Base-by-base conservation (phyloP, 1,140 invertebrate species). In the Heliconius eleuchia region DNA sequence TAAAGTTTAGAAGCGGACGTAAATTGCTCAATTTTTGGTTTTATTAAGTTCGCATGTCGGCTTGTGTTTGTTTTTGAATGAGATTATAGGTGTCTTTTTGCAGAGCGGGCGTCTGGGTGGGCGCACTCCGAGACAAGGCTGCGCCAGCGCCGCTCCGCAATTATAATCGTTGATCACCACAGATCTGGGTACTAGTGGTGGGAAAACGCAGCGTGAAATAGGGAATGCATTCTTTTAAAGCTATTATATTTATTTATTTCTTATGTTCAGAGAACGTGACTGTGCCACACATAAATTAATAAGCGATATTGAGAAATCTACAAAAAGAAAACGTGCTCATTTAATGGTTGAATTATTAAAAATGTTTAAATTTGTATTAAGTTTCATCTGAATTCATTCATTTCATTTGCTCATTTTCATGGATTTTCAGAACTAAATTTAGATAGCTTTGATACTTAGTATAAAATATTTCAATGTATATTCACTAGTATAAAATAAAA, bases 1-100 rank as follows among this genome's bases (percentile, higher is more conserved):
- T 94, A 93, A 89, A 89, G 88, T 92, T 92, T 91, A 85, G 90
- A 85, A 90, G 87, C 87, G 87, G 85, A 91, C 88, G 89, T 92
- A 91, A 93, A 91, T 92, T 91, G 88, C 86, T 83, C 80, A 83
- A 55, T 85, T 92, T 90, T 91, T 94, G 86, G 89, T 93, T 92
- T 92, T 93, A 90, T 92, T 94, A 84, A 91, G 91, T 89, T 92
- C 88, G 90, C 91, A 86, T 90, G 88, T 84, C 88, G 89, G 89
- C 86, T 84, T 90, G 84, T 93, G 88, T 94, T 92, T 93, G 91
- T 89, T 94, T 92, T 94, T 87, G 85, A 91, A 86, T 87, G 89
- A 86, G 88, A 90, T 92, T 89, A 86, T 87, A 82, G 82, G 85
- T 86, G 60, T 89, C 91, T 93, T 94, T 91, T 93, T 90, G 86